Conservation (phyloP, 2,888 invertebrate species). For the Macropis europaea region DNA sequence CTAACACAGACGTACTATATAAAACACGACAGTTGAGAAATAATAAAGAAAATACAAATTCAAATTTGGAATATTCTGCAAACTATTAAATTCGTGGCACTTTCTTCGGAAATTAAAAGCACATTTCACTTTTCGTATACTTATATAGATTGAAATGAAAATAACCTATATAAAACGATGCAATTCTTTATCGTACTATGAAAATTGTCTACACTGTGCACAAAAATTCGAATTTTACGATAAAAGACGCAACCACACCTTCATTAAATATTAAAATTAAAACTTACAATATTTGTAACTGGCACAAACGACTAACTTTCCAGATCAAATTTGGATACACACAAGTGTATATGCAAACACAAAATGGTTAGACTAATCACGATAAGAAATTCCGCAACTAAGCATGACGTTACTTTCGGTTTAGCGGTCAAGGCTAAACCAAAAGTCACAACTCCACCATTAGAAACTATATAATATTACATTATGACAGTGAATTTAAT, state of each 20-base stretch:
- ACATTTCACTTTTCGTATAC: neutral
- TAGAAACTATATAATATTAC: no score
- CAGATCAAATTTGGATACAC: neutral
- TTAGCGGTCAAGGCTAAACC: no score
- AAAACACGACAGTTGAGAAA: neutral
- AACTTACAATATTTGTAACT: neutral
- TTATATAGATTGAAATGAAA: neutral
- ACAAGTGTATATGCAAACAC: neutral
- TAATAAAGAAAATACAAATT: neutral
- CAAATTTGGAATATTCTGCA: neutral
- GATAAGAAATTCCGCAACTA: conserved; percentile 26
- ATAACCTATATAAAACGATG: neutral
- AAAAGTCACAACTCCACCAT: no score
- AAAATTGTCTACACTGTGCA: neutral
- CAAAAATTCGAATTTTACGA: neutral
- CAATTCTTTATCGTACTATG: neutral
- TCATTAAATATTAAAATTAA: neutral
- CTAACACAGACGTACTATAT: neutral
- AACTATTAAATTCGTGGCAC: neutral
- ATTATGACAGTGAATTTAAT: no score
- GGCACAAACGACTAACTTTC: neutral
- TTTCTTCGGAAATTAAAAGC: neutral
- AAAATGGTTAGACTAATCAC: conserved; percentile 18
- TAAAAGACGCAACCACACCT: no score
- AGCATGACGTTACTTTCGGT: conserved; percentile 31